Conservation (phyloP, 2,797 vertebrate genomes). For the Anabacerthia variegaticeps region DNA sequence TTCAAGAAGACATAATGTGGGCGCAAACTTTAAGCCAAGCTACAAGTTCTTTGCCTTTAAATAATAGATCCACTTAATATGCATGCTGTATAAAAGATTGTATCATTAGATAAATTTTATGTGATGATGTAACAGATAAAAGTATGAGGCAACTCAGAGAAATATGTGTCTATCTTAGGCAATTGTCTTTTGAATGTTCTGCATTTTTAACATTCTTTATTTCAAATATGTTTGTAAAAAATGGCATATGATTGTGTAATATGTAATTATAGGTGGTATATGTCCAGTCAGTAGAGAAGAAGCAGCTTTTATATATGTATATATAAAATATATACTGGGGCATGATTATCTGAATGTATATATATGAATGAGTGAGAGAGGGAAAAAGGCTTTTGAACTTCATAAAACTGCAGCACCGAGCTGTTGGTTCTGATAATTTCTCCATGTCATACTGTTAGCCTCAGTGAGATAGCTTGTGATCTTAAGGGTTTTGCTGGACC, state of each 20-base stretch:
- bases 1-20: neutral
- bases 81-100: neutral
- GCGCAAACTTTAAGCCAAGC: neutral
- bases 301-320: neutral
- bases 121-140: neutral
- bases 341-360: neutral
- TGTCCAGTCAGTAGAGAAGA: neutral
- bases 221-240: neutral
- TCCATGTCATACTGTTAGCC: accelerated
- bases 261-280: neutral
- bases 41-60: neutral
- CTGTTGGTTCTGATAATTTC: neutral
- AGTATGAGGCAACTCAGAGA: neutral
- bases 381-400: neutral
- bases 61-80: neutral
- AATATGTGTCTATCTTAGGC: neutral
- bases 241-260: neutral
- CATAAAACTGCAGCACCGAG: neutral
- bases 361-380: neutral
- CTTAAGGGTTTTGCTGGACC: neutral
- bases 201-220: neutral
- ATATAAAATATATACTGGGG: neutral
- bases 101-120: neutral
- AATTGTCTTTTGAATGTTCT: neutral
- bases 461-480: neutral